Percentiles rank a stretch among this genome's conserved stretches.
These are phyloP conservation scores for Notodonta ziczac DNA, from an alignment of 2,888 invertebrate genomes.

Conservation along the genomic window DNA sequence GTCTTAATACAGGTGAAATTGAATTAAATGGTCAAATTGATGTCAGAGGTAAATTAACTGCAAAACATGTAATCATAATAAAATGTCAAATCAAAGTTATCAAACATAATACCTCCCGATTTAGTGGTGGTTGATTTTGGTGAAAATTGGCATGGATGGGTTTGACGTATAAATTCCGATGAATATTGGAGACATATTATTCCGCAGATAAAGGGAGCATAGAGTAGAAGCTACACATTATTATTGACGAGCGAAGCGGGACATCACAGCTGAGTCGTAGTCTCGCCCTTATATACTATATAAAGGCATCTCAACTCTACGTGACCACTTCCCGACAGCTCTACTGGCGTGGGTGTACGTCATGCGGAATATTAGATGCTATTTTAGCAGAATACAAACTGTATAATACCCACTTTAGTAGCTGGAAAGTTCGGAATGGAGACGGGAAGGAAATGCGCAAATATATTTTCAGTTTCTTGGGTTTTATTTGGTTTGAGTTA, in stretches of 20 bases:
- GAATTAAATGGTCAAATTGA: no score
- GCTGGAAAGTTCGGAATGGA: slow-evolving; percentile 10
- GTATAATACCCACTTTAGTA: not conserved
- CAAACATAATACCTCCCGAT: no score
- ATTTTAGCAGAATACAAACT: slow-evolving; percentile 17
- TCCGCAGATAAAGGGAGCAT: no score
- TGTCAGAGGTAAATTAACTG: no score
- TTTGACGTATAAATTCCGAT: no score
- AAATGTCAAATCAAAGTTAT: no score
- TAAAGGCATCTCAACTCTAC: slow-evolving; percentile 32
- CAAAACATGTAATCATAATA: no score
- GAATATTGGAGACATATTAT: no score
- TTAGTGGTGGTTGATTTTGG: no score
- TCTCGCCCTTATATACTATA: not conserved
- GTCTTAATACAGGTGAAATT: no score
- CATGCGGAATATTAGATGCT: slow-evolving; percentile 20
- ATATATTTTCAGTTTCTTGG: slow-evolving; percentile 1
- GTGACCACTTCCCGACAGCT: slow-evolving; percentile 31
- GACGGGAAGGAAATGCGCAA: slow-evolving; percentile 29
- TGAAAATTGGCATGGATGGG: no score
- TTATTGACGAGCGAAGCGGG: not conserved
- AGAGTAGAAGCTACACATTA: not conserved
- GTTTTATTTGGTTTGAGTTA: not conserved
- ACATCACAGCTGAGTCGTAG: not conserved
- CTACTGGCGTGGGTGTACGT: slow-evolving; percentile 15